These are phyloP conservation scores for Ostrea denselamellosa DNA, from an alignment of 1,140 invertebrate genomes.

Conservation along the genomic window DNA sequence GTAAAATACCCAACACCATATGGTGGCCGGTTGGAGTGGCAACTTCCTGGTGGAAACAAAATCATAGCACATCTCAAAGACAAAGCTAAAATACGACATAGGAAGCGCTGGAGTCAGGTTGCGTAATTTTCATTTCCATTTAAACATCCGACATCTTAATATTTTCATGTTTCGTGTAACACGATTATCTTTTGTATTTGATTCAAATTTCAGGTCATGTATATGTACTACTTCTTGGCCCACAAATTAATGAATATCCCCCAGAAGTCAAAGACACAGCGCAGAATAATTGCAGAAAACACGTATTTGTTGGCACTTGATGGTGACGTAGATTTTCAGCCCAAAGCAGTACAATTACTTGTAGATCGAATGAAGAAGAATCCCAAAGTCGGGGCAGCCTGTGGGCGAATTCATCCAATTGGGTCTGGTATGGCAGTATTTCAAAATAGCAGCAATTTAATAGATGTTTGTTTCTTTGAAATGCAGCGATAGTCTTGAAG, in stretches of 20 bases:
- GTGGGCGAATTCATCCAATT: slow-evolving; percentile 81
- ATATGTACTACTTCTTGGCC: slow-evolving; percentile 94
- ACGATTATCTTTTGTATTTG: background rate
- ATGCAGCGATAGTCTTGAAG: no score
- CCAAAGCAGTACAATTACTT: slow-evolving; percentile 80
- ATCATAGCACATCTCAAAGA: slow-evolving; percentile 98
- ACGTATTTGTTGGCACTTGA: slow-evolving; percentile 82
- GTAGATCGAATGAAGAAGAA: slow-evolving; percentile 82
- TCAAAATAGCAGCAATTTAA: background rate
- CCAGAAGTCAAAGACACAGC: slow-evolving; percentile 88
- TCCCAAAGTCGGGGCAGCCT: slow-evolving; percentile 81
- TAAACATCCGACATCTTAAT: background rate
- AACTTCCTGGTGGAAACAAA: slow-evolving; percentile 97
- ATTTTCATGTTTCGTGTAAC: background rate
- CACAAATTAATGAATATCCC: slow-evolving; percentile 60
- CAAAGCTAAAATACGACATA: slow-evolving; percentile 96
- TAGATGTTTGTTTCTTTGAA: no score
- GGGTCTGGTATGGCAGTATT: slow-evolving; percentile 74
- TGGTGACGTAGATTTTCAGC: slow-evolving; percentile 82
- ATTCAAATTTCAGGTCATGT: slow-evolving; percentile 92
- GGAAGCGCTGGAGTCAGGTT: slow-evolving; percentile 82
- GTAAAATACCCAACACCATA: slow-evolving; percentile 96
- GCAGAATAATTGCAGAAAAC: slow-evolving; percentile 85
- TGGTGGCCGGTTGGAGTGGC: slow-evolving; percentile 96
- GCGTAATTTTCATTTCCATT: background rate